Conservation (phyloP, 2,888 invertebrate species). For the Leucophora obtusa region DNA sequence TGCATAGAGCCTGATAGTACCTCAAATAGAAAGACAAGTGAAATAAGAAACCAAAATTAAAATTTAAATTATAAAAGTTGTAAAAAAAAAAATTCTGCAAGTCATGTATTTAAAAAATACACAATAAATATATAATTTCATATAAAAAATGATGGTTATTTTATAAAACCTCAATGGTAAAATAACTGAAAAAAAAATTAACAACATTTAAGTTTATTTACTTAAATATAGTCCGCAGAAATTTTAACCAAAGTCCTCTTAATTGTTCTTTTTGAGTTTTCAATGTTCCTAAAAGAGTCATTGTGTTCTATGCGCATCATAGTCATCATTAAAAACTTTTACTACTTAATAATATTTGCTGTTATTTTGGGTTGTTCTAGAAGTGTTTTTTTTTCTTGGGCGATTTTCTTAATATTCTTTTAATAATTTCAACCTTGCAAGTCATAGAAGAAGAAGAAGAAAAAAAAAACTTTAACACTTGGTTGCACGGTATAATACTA, state of each 20-base stretch:
- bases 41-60: too few species aligned
- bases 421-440: conserved; percentile 32
- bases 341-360: conserved; percentile 16
- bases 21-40: too few species aligned
- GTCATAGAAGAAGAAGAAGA: background rate
- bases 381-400: conserved; percentile 1
- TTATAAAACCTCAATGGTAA: background rate
- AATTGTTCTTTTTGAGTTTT: background rate
- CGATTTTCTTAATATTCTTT: conserved; percentile 27
- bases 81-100: too few species aligned
- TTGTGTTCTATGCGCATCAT: conserved; percentile 2
- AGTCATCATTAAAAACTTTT: conserved; percentile 38
- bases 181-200: background rate
- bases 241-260: background rate
- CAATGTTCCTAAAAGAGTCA: background rate
- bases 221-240: background rate
- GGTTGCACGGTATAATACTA: conserved; percentile 15
- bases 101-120: too few species aligned
- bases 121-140: background rate
- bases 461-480: conserved; percentile 19
- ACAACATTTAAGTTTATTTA: background rate
- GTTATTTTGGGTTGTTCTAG: background rate
- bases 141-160: background rate
- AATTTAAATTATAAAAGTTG: too few species aligned
- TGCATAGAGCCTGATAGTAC: too few species aligned